A percentile compares a stretch with the other conserved stretches of the same genome.
phyloP scores from a whole-genome alignment of 2,888 invertebrate species.

The Euzophera pinguis region DNA sequence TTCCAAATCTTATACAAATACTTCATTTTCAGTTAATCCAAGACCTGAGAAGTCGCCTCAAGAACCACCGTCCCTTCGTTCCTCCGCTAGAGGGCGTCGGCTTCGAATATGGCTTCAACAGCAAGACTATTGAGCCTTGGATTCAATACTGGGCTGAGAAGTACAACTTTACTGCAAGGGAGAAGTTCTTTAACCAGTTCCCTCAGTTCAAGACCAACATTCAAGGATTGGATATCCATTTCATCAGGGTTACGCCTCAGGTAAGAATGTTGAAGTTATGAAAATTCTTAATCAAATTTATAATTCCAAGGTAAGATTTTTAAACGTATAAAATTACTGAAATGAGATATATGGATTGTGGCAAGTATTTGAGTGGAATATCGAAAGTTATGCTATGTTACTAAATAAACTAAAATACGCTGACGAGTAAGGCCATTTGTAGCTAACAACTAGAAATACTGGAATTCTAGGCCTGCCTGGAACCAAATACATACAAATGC shows the following conservation, averaged over 20 bases:
- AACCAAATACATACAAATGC: too few relatives aligned
- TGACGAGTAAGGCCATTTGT: too few relatives aligned
- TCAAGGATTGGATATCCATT: slow-evolving; percentile 87
- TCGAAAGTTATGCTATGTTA: too few relatives aligned
- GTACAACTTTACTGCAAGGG: slow-evolving; percentile 83
- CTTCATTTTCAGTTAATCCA: slow-evolving; percentile 46
- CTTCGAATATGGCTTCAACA: slow-evolving; percentile 92
- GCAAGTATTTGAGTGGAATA: too few relatives aligned
- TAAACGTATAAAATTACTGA: too few relatives aligned
- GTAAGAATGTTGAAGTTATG: slow-evolving; percentile 31
- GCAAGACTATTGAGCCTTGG: slow-evolving; percentile 81
- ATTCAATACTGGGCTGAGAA: slow-evolving; percentile 88
- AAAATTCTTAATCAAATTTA: too few relatives aligned
- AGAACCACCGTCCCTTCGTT: slow-evolving; percentile 44
- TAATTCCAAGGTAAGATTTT: too few relatives aligned
- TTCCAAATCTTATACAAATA: background rate
- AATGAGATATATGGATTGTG: too few relatives aligned
- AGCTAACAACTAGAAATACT: too few relatives aligned
- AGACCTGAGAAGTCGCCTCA: slow-evolving; percentile 50
- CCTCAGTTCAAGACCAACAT: slow-evolving; percentile 89
- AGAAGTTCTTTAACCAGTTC: slow-evolving; percentile 84
- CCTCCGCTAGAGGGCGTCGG: slow-evolving; percentile 84
- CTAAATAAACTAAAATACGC: too few relatives aligned
- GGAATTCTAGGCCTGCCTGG: too few relatives aligned
- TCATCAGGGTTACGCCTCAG: slow-evolving; percentile 83